Percentiles rank a stretch among this genome's conserved stretches.
Evolutionary conservation across 2,888 invertebrate species (phyloP).

Genomic region (Lithophane semibrunnea): DNA sequence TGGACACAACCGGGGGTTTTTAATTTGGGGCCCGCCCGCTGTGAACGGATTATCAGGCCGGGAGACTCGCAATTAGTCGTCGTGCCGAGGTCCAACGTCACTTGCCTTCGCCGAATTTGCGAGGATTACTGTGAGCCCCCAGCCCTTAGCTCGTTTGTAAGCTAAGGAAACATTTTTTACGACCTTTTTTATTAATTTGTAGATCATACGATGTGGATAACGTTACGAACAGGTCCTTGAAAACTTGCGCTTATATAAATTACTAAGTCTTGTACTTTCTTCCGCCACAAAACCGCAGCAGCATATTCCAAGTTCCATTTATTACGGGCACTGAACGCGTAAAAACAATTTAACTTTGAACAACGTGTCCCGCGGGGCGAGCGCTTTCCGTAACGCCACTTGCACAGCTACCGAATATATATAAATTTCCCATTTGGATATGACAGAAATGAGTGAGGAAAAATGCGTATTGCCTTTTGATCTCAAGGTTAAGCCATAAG

Average conservation of each 20-base stretch:
- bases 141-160: slow-evolving; percentile 65
- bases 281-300: slow-evolving; percentile 58
- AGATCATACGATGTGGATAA: not conserved
- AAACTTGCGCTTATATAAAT: slow-evolving; percentile 20
- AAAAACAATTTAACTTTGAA: slow-evolving; percentile 69
- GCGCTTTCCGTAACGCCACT: slow-evolving; percentile 52
- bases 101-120: slow-evolving; percentile 75
- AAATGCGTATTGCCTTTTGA: slow-evolving; percentile 46
- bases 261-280: slow-evolving; percentile 34
- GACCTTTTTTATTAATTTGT: slow-evolving; percentile 26
- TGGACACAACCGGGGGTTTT: slow-evolving; percentile 86
- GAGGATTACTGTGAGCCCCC: slow-evolving; percentile 74
- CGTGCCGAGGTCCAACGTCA: slow-evolving; percentile 77
- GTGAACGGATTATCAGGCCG: slow-evolving; percentile 87
- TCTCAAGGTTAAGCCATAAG: slow-evolving; percentile 42
- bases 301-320: slow-evolving; percentile 59
- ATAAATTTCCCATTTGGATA: slow-evolving; percentile 39
- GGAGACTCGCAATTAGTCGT: slow-evolving; percentile 86
- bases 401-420: slow-evolving; percentile 59
- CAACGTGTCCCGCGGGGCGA: slow-evolving; percentile 61
- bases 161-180: slow-evolving; percentile 42
- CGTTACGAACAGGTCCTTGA: slow-evolving; percentile 9
- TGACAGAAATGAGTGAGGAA: slow-evolving; percentile 43
- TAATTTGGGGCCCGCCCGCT: slow-evolving; percentile 89
- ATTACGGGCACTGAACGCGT: slow-evolving; percentile 65